Evolutionary conservation across 2,888 invertebrate genomes (phyloP).

Genomic region (Xanthia icteritia): DNA sequence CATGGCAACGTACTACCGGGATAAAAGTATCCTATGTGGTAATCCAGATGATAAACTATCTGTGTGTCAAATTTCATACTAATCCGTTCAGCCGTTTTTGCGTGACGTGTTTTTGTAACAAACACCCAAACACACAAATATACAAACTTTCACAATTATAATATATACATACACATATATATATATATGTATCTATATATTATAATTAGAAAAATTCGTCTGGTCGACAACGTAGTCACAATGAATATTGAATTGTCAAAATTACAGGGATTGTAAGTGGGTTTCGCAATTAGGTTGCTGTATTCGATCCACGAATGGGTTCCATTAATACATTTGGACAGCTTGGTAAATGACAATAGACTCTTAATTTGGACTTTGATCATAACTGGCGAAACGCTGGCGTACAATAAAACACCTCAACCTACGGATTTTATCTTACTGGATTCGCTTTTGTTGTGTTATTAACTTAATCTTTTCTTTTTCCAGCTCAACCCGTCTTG

Average conservation of each 20-base stretch:
- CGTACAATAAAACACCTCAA: neutral
- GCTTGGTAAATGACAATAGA: neutral
- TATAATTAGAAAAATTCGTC: neutral
- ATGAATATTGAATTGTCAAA: neutral
- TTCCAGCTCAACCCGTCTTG: slow-evolving; percentile 71
- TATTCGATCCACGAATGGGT: neutral
- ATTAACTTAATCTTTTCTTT: neutral
- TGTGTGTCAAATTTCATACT: too few relatives aligned
- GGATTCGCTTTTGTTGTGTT: neutral
- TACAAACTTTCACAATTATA: too few relatives aligned
- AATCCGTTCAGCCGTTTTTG: too few relatives aligned
- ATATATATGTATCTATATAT: too few relatives aligned
- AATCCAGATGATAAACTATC: too few relatives aligned
- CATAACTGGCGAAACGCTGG: neutral
- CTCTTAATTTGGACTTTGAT: neutral
- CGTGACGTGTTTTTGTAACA: too few relatives aligned
- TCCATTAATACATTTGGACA: neutral
- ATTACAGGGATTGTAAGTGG: neutral
- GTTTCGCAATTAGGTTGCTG: neutral
- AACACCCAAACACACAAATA: too few relatives aligned
- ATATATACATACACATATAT: too few relatives aligned
- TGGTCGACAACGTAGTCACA: neutral
- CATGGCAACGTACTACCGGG: too few relatives aligned
- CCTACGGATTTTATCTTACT: neutral
- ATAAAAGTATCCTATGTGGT: too few relatives aligned